Base-by-base conservation (phyloP, 2,113 vertebrate genomes). In the human region DNA sequence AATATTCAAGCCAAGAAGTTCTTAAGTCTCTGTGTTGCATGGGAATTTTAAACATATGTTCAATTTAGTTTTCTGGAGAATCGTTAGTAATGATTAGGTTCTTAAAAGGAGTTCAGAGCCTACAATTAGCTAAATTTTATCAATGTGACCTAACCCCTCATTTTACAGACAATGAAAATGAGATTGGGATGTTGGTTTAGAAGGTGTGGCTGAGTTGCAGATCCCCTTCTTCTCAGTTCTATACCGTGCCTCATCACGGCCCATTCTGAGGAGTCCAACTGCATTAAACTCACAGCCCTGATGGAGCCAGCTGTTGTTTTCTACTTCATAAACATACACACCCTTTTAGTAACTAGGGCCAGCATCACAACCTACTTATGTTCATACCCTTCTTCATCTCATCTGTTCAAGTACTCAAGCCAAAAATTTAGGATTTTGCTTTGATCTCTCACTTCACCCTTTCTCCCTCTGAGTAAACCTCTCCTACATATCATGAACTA, bases 241-340 rank as follows among this genome's bases (percentile, higher is more conserved):
- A 23, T 16, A 32, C 25, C 3, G 10, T 2, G 10, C 1, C 0
- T 9, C 17, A 3, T 35, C 17, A n/a, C 7, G 6, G 6, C 20
- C 8, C 59, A 61, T 35, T 13, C 22, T 50, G 16, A 45, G 8
- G 20, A 82, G 40, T 38, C 17, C 35, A 73, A 0, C 22, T 40
- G 14, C 48, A 64, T 10, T 59, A n/a, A 61, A 75, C 50, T 59
- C 25, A 57, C 11, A 84, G 6, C 20, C 2, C 38, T 50, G 0
- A 20, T 13, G 14, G 17, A 68, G 6, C 2, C 50, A 9, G n/a
- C 40, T 17, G 0, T 5, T 68, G 11, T 57, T 48, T 82, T 30
- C 40, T 50, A 40, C 22, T 95, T 73, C 17, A 3, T 64, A 38
- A 70, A 43, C 22, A 20, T 5, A 40, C n/a, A 13, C 9, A 18